These are phyloP conservation scores for Stomatorhinus ivindoensis DNA, from an alignment of 2,113 vertebrate species.

Conservation along the genomic window DNA sequence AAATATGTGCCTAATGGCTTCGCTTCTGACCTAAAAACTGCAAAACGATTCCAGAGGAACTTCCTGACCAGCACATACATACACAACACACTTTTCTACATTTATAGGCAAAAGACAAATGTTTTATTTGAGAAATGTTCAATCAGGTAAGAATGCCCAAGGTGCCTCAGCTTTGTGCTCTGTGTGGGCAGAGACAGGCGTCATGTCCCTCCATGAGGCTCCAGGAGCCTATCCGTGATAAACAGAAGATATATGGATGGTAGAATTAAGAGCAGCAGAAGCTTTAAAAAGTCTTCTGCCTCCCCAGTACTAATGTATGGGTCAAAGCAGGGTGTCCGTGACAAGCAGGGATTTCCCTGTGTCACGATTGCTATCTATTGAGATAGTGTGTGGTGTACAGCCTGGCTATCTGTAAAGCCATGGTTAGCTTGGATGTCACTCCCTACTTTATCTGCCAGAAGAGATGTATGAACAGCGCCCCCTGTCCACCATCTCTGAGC, in stretches of 20 bases:
- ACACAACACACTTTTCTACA: neutral
- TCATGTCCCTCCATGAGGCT: neutral
- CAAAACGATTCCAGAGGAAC: neutral
- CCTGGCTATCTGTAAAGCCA: neutral
- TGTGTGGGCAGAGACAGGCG: neutral
- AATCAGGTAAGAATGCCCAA: neutral
- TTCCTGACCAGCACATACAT: neutral
- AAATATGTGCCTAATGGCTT: neutral
- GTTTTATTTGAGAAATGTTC: neutral
- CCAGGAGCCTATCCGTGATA: neutral
- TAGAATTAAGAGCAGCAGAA: neutral
- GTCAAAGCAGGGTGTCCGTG: neutral
- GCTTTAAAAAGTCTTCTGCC: neutral
- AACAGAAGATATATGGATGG: neutral
- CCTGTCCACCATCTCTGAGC: neutral
- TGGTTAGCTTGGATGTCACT: neutral
- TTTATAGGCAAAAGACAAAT: neutral
- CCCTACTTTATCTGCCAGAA: neutral
- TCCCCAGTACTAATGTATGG: neutral
- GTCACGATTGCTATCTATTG: neutral
- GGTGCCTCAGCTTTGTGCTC: neutral
- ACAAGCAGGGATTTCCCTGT: neutral
- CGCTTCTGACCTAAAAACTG: neutral
- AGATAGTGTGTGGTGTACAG: neutral
- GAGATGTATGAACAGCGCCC: neutral